A percentile compares a stretch with the other conserved stretches of the same genome.
Conservation (phyloP, 2,113 vertebrate species). For the Dermatemys mawii region DNA sequence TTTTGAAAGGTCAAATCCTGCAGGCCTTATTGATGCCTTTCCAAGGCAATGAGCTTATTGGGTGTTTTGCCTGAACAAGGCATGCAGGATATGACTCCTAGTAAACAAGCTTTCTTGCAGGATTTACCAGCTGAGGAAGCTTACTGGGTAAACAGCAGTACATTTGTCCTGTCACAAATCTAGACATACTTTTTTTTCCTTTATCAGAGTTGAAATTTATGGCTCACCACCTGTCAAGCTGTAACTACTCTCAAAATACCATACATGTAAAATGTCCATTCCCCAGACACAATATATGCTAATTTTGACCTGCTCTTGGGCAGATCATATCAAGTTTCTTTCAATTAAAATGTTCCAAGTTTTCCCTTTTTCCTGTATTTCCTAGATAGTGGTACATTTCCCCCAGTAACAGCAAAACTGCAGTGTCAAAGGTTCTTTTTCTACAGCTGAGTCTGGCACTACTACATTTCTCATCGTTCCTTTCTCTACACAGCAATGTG, state of each 20-base stretch:
- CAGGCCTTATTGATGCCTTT: not conserved
- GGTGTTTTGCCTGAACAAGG: not conserved
- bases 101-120: accelerated
- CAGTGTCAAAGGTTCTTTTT: not conserved
- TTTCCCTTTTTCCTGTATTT: not conserved
- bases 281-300: not conserved
- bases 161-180: too few species aligned
- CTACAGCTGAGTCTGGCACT: not conserved
- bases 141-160: not conserved
- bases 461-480: not conserved
- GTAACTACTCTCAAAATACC: slow-evolving; percentile 30
- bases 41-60: not conserved
- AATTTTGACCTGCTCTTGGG: slow-evolving; percentile 42
- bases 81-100: not conserved
- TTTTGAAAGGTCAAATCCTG: not conserved
- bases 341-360: not conserved
- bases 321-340: slow-evolving; percentile 16
- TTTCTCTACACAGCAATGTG: not conserved
- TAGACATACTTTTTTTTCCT: not conserved
- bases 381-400: not conserved
- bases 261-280: not conserved
- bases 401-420: not conserved
- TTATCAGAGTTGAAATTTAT: not conserved
- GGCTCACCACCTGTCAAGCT: slow-evolving; percentile 24
- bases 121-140: not conserved